Evolutionary conservation across 1,140 invertebrate genomes (phyloP).

Genomic region (Euwallacea similis): DNA sequence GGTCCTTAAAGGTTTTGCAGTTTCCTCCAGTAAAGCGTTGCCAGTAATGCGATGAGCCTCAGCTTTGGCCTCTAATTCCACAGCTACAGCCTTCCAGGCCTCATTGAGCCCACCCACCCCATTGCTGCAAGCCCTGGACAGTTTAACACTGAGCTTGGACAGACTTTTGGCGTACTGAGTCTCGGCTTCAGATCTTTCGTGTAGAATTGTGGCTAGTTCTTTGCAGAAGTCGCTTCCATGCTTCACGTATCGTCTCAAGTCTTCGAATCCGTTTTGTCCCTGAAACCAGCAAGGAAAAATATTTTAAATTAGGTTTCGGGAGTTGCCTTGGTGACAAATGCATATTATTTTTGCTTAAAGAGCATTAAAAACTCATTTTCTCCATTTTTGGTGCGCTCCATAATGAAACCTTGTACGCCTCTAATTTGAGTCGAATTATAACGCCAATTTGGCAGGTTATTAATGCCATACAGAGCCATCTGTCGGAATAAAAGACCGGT

Average conservation of each 20-base stretch:
- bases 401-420: too few species aligned
- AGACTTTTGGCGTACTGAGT: conserved; percentile 87
- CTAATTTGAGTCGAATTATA: too few species aligned
- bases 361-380: too few species aligned
- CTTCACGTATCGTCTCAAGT: conserved; percentile 87
- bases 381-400: too few species aligned
- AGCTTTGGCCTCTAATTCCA: conserved; percentile 88
- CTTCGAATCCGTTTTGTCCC: conserved; percentile 92
- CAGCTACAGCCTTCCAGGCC: conserved; percentile 85
- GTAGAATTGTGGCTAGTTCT: conserved; percentile 81
- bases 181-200: conserved; percentile 94
- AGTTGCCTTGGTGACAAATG: too few species aligned
- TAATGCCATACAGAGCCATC: too few species aligned
- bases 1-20: conserved; percentile 83
- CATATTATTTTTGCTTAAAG: too few species aligned
- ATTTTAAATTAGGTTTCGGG: too few species aligned
- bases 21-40: conserved; percentile 77
- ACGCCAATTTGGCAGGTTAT: too few species aligned
- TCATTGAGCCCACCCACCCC: conserved; percentile 80
- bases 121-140: conserved; percentile 79
- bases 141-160: conserved; percentile 81
- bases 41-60: conserved; percentile 77
- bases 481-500: too few species aligned
- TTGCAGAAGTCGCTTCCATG: conserved; percentile 94
- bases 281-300: conserved; percentile 55